Evolutionary conservation across 1,140 invertebrate genomes (phyloP), one percentile per base, ranked within the genome.

Genomic region (Helicoverpa armigera): DNA sequence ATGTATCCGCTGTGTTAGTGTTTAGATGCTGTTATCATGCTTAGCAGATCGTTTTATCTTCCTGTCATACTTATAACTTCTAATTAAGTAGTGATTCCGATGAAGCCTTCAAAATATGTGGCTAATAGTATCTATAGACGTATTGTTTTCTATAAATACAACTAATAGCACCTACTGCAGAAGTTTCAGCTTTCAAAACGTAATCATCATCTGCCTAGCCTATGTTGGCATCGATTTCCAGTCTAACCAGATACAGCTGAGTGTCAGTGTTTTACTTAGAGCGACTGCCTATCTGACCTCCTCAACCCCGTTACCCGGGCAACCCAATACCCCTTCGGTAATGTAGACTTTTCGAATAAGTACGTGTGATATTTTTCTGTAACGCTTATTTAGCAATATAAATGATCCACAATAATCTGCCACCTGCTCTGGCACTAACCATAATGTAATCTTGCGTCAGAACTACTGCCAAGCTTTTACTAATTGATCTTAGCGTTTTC

Each of bases 351-450:
- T 43, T 43, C 7, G 35, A 43, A 43, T 9, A 7, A 5, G 35
- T n/a, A 14, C 53, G 5, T 16, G n/a, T n/a, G 13, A 14, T 16
- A 54, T 0, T 16, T 54, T 5, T 14, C n/a, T n/a, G n/a, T n/a
- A 3, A 14, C 13, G 13, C 12, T 1, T 56, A 16, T 56, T 65
- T 1, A 48, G 50, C n/a, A 11, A 69, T 50, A 69, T 69, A 18
- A 69, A 48, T 67, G 16, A 67, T 5, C 14, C 16, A 1, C 48
- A 48, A 16, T 48, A 67, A 67, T 43, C 43, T 12, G 16, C 43
- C n/a, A 43, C 9, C n/a, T 50, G 65, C 50, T 10, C 50, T 69
- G 65, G 65, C 65, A 69, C 65, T 0, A 18, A 69, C 43, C 16
- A 16, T 50, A 50, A 50, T 69, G 50, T 50, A 7, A 69, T 35